Evolutionary conservation across 92 coral and sea anemone species (phyloP), one percentile per base, ranked within the genome.

Genomic region (Scolanthus callimorphus): DNA sequence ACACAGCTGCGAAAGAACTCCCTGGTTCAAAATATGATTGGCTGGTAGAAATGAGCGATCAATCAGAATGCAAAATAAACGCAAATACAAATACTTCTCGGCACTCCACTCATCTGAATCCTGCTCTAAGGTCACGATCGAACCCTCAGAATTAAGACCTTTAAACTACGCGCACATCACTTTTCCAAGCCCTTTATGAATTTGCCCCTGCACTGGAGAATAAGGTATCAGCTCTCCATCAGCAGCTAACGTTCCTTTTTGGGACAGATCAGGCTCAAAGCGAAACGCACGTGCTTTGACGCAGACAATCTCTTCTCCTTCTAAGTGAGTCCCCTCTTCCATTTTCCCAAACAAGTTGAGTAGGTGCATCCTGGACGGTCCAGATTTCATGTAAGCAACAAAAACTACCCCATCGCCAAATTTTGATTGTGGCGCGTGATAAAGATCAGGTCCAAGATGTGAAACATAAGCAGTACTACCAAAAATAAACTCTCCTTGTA

Each of bases 191-290:
- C 97, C 91, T 61, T 57, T 56, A 63, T 77, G 91, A 25, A 92
- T 78, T 71, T 92, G 94, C 11, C 89, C 98, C 69, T 92, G 98
- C 20, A 89, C 58, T 11, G 74, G 61, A 10, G 85, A 79, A 50
- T 78, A 92, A 1, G 88, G 79, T 22, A 92, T 78, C 26, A 11
- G 56, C 43, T 94, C 99, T 0, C 99, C 99, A 81, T 94, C 99
- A 39, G 88, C 75, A 2, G 88, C 91, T 28, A 94, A 60, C 10
- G 79, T 73, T 10, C 96, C 89, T 2, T 59, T 21, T 55, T 85
- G 76, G 10, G 73, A 46, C 11, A 76, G 57, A 44, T 73, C 85
- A 13, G 99, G 96, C 45, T 94, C 99, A 30, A 94, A 50, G 41
- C 99, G 85, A 65, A 84, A 94, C 3, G 99, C 99, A 43, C 39